Base-by-base conservation (phyloP, 2,113 vertebrate genomes). In the Steatornis caripensis region DNA sequence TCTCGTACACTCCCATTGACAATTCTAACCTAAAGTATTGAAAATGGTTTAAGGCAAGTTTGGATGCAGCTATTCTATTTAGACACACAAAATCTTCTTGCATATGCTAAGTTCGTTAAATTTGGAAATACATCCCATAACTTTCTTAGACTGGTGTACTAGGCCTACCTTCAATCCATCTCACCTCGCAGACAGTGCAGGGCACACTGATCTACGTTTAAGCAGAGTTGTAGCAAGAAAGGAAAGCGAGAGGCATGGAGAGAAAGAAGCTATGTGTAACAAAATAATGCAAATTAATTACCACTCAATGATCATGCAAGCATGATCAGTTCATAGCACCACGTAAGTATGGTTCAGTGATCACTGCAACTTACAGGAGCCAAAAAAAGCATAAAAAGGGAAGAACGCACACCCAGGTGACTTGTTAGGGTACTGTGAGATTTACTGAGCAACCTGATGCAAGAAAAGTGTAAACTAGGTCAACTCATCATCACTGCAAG, bases 81-180 rank as follows among this genome's bases (percentile, higher is more conserved):
- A 16, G 0, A 1, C 22, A 30, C 10, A 48, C 0, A 54, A 32
- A 54, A 51, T 11, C 17, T 9, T 9, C 26, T 49, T 34, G 8
- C 7, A 11, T 37, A 55, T 36, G 18, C 39, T 48, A 30, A 7
- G 34, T 36, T 29, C 12, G 17, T 48, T 45, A 5, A 5, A 21
- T 62, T 41, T n/a, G 20, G 29, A 78, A 68, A 43, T 39, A 66
- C 4, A 74, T 81, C 46, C 23, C 3, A 2, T 11, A 37, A 27
- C 16, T 16, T 21, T 13, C 43, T 51, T 29, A 69, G n/a, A 41
- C 5, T 17, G 21, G 16, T 32, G 26, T 12, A 15, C 6, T 3
- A 20, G 21, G 58, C 17, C 15, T 71, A 15, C 13, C 29, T 60
- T 43, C 68, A 57, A 32, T 30, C 32, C 54, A 29, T 4, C 23